Evolutionary conservation across 2,113 vertebrate genomes (phyloP).

Genomic region (Dasyornis broadbenti): DNA sequence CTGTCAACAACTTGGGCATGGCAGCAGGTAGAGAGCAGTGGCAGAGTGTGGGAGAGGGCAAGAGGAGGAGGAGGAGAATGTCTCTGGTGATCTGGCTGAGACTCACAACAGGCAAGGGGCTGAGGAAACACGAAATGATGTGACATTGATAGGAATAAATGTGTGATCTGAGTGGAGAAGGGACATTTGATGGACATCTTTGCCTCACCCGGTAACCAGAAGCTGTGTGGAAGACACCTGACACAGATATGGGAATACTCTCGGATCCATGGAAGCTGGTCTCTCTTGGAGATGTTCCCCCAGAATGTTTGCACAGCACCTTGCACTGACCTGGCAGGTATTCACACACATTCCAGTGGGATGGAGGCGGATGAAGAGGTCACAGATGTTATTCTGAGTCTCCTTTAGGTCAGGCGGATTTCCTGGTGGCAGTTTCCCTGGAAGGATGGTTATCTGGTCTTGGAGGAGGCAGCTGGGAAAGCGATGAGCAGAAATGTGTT

Average conservation of each 20-base stretch:
- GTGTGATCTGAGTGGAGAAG: not conserved
- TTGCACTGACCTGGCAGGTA: not conserved
- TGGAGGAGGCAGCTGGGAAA: not conserved
- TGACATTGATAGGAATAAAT: not conserved
- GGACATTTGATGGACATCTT: not conserved
- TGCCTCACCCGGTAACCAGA: rapidly evolving
- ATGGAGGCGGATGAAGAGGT: not conserved
- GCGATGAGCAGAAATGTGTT: not conserved
- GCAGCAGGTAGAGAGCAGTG: not conserved
- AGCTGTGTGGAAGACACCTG: not conserved
- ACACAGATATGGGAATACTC: not conserved
- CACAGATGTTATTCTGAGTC: not conserved
- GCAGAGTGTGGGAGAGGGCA: not conserved
- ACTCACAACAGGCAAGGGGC: not conserved
- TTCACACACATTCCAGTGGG: not conserved
- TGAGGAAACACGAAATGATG: not conserved
- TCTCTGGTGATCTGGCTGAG: not conserved
- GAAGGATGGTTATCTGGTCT: not conserved
- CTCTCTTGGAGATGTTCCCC: not conserved
- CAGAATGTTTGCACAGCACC: not conserved
- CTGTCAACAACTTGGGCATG: rapidly evolving
- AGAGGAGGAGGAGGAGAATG: not conserved
- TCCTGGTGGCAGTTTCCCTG: not conserved
- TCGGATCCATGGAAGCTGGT: rapidly evolving
- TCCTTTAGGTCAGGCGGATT: not conserved